Conservation (phyloP, 2,113 vertebrate genomes). For the Haplochromis vanheusdeni region DNA sequence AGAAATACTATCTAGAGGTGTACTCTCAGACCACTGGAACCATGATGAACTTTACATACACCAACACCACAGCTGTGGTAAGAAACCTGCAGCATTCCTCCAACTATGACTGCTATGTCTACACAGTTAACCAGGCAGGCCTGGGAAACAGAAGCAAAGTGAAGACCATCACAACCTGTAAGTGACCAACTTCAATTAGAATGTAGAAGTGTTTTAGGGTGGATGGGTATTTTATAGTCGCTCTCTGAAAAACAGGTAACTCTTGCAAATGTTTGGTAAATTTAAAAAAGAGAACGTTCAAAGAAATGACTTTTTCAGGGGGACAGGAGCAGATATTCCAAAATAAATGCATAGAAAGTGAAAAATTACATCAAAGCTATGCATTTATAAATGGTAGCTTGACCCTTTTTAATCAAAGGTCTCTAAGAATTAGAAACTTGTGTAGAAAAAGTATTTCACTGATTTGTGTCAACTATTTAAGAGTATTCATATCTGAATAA, state of each 20-base stretch:
- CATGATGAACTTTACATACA: slow-evolving; percentile 26
- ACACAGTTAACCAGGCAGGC: slow-evolving; percentile 63
- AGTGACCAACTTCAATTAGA: slow-evolving; percentile 25
- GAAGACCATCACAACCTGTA: slow-evolving; percentile 65
- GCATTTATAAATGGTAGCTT: neutral
- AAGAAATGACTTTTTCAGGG: neutral
- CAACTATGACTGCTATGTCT: slow-evolving; percentile 61
- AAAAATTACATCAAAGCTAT: neutral
- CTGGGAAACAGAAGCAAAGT: slow-evolving; percentile 55
- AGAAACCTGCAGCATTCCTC: slow-evolving; percentile 39
- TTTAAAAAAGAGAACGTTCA: neutral
- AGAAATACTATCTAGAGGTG: slow-evolving; percentile 53
- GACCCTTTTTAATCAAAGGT: neutral
- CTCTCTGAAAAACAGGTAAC: neutral
- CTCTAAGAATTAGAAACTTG: neutral
- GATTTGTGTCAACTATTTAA: neutral
- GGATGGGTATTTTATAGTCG: neutral
- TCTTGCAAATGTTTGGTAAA: neutral
- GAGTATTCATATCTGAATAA: neutral
- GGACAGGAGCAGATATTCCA: neutral
- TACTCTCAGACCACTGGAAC: neutral
- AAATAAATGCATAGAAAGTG: neutral
- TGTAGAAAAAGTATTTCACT: neutral
- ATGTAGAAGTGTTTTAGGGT: neutral
- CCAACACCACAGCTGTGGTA: slow-evolving; percentile 9